Evolutionary conservation across 2,113 vertebrate genomes (phyloP), one percentile per base, ranked within the genome.

Genomic region (Eulemur macaco): DNA sequence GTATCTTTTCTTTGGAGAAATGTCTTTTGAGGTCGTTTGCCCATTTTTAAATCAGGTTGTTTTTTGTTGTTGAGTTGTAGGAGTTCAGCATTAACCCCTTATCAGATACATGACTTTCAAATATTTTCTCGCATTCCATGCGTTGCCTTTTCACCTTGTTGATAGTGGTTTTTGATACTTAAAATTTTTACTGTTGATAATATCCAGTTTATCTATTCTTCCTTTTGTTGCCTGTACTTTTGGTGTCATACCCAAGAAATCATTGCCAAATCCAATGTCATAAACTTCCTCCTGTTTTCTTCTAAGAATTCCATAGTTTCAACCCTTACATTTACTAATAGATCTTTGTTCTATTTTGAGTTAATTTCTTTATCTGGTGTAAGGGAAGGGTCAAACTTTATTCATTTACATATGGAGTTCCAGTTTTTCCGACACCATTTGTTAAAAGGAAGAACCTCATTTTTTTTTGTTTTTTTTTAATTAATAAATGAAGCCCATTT

Each of bases 401-500:
- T 89, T 64, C 10, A 37, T 84, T n/a, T 37, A 31, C 45, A 8
- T 31, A 2, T 45, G 3, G 45, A 34, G 84, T 77, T 94, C 78
- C 31, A 39, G 42, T 84, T 89, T 66, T 23, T 34, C 45, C 0
- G 0, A 21, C 5, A 6, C 29, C 13, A 17, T 64, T 31, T 47
- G 20, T 77, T 68, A 39, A 47, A 13, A 60, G 23, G 63, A 64
- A 18, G 39, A 84, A 23, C n/a, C 39, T 39, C 3, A 39, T 39
- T 39, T 39, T 39, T 39, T 39, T 39, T 39, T 39, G 39, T 39
- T 39, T 39, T 39, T 39, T 39, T 98, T 97, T 95, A 98, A 98
- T 98, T 98, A 99, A 98, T 98, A 99, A 98, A 99, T 98, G 99
- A 99, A 98, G 99, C 98, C 98, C 99, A 99, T 99, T 99, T 99